Evolutionary conservation across 2,797 vertebrate species (phyloP).

Genomic region (Hyperoplus immaculatus): DNA sequence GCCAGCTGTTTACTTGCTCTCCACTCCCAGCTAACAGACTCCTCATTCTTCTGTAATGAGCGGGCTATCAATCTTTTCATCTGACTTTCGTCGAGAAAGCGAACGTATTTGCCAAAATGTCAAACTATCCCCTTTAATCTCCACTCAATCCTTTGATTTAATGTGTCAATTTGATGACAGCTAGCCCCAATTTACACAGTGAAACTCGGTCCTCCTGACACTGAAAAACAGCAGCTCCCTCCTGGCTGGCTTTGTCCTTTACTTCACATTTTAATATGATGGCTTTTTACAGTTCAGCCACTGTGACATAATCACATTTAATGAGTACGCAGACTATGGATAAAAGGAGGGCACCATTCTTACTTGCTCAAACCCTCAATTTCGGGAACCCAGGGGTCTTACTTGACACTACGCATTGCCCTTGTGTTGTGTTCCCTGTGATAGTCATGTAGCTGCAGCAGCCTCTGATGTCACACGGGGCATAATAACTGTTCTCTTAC

Average conservation of each 20-base stretch:
- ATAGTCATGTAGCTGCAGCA: slow-evolving; percentile 2
- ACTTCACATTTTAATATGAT: slow-evolving; percentile 2
- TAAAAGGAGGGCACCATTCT: not conserved
- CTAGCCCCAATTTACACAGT: no score
- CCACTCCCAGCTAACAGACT: not conserved
- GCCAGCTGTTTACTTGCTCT: not conserved
- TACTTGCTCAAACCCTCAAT: not conserved
- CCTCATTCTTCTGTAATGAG: not conserved
- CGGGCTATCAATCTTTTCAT: not conserved
- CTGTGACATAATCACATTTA: not conserved
- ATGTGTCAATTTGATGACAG: not conserved
- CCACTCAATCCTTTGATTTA: not conserved
- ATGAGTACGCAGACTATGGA: not conserved
- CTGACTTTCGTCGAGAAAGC: not conserved
- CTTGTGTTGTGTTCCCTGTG: slow-evolving; percentile 3
- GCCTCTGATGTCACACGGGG: slow-evolving; percentile 5
- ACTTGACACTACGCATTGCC: slow-evolving; percentile 6
- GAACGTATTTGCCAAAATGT: not conserved
- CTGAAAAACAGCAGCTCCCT: not conserved
- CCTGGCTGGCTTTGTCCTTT: not conserved
- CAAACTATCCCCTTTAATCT: not conserved
- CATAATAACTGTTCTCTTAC: slow-evolving; percentile 10
- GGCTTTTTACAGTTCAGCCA: not conserved
- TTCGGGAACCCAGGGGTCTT: slow-evolving; percentile 1
- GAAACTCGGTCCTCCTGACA: not conserved